Evolutionary conservation across 2,888 invertebrate genomes (phyloP).

Genomic region (Parthenolecanium corni): DNA sequence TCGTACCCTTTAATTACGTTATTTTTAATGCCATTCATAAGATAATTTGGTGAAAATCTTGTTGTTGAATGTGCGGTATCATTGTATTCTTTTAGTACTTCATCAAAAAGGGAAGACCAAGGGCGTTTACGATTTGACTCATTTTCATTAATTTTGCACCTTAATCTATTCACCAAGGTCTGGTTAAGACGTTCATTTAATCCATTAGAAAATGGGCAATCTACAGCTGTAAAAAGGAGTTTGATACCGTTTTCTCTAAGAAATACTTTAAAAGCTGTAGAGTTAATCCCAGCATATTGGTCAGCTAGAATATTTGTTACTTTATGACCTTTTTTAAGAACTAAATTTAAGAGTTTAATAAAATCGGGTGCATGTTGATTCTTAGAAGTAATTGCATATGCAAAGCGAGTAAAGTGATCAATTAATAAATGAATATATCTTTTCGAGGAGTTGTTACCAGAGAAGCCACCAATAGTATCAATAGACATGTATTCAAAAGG

Average conservation of each 20-base stretch:
- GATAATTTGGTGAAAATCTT: background rate
- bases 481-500: constrained; percentile 35
- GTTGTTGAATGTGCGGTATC: background rate
- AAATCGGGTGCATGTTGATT: constrained; percentile 34
- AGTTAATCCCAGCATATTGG: background rate
- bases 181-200: background rate
- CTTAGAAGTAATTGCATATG: constrained; percentile 34
- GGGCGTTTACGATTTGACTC: background rate
- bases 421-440: constrained; percentile 35
- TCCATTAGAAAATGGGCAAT: background rate
- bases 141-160: background rate
- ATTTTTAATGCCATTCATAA: background rate
- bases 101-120: background rate
- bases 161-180: background rate
- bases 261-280: background rate
- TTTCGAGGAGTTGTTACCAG: constrained; percentile 34
- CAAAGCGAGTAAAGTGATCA: constrained; percentile 35
- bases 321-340: constrained; percentile 1
- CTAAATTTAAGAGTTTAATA: constrained; percentile 31
- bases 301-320: constrained; percentile 22
- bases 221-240: too few relatives aligned
- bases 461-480: constrained; percentile 36
- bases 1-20: background rate
- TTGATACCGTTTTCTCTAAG: background rate
- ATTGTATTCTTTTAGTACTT: background rate